Evolutionary conservation across 2,113 vertebrate species (phyloP), one percentile per base, ranked within the genome.

Genomic region (Crocuta crocuta): DNA sequence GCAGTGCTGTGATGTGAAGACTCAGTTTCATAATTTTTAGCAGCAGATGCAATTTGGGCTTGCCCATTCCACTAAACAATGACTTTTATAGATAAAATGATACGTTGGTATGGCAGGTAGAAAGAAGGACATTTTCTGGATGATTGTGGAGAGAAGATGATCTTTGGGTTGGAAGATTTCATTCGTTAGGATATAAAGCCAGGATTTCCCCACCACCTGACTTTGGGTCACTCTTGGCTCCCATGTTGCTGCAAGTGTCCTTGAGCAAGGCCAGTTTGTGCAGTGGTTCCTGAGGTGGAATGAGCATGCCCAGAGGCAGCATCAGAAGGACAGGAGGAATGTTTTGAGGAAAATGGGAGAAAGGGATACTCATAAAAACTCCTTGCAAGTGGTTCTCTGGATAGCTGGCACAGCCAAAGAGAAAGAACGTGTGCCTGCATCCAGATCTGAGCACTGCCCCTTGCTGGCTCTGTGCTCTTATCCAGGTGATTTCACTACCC

Each of bases 371-470:
- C 1, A 8, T 10, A 91, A 87, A 80, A 24, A 5, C 7, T 19
- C 23, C 43, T 65, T 63, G 11, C 5, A 91, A 55, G 9, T 50
- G 48, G 33, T 43, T 83, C 21, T 91, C 35, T 31, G 55, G 74
- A 89, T n/a, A 71, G 79, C 58, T 15, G 82, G 12, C 21, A 13
- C 2, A 78, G 35, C 15, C 6, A 15, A 43, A 55, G 17, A 63
- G 53, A 84, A 35, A 87, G 13, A 80, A 10, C 9, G 9, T 70
- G 23, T 3, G 55, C n/a, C 28, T 83, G 9, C 13, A 1, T 7
- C 53, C 35, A 17, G n/a, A 21, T n/a, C 24, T 1, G 2, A n/a
- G 53, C 43, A 17, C 31, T 1, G 10, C 7, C 11, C 1, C 4
- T 5, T 66, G 5, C 55, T 28, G 1, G 0, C 4, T 28, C 31